Evolutionary conservation across 2,797 vertebrate genomes (phyloP).

Genomic region (Poecilia velifera): DNA sequence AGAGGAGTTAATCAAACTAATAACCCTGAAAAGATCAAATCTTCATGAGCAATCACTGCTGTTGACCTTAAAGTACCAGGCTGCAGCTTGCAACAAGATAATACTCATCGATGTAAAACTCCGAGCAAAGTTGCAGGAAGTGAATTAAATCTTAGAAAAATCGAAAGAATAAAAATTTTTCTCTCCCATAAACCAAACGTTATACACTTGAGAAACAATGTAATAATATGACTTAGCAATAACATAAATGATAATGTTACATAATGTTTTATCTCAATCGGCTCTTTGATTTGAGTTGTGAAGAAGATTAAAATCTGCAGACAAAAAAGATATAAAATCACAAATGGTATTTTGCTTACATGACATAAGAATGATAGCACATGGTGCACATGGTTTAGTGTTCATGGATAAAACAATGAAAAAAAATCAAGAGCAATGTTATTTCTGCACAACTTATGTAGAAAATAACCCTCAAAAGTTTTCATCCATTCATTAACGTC

Average conservation of each 20-base stretch:
- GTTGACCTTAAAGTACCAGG: neutral
- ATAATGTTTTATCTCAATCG: neutral
- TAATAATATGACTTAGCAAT: neutral
- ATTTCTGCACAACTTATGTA: neutral
- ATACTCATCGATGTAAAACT: neutral
- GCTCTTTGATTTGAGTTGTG: neutral
- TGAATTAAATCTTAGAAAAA: neutral
- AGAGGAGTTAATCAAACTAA: slow-evolving; percentile 8
- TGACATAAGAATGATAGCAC: neutral
- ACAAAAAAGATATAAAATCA: neutral
- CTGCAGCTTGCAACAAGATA: neutral
- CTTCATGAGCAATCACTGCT: slow-evolving; percentile 9
- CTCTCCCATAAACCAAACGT: neutral
- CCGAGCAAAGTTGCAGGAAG: neutral
- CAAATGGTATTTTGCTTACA: neutral
- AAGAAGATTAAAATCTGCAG: neutral
- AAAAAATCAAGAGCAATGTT: neutral
- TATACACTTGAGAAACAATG: neutral
- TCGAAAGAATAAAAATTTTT: neutral
- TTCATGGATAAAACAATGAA: neutral
- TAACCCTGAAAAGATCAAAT: neutral
- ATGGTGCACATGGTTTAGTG: too few species aligned
- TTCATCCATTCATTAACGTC: neutral
- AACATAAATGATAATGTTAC: neutral
- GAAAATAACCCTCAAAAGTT: neutral